A percentile compares a stretch with the other conserved stretches of the same genome.
Evolutionary conservation across 2,797 vertebrate genomes (phyloP).

Genomic region (Eulemur rubriventer): DNA sequence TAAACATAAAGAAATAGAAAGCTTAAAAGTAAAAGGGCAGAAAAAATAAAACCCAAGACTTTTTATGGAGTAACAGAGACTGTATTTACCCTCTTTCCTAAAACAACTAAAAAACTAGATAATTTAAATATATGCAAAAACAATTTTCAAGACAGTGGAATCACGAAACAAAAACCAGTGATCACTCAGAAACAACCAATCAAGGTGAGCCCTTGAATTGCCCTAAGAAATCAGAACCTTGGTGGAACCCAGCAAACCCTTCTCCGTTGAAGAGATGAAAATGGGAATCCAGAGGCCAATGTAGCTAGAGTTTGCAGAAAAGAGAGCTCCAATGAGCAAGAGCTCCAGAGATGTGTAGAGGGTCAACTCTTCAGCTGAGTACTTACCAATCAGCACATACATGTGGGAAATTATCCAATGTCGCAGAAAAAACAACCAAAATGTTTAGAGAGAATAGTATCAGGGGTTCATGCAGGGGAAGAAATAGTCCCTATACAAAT

Average conservation of each 20-base stretch:
- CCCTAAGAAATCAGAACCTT: background rate
- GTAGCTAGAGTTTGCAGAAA: background rate
- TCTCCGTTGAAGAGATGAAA: background rate
- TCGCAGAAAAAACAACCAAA: background rate
- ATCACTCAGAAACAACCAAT: background rate
- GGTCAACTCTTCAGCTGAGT: background rate
- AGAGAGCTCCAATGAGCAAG: background rate
- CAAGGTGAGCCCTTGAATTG: background rate
- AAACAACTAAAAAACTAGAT: background rate
- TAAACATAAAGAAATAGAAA: background rate
- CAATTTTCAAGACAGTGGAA: background rate
- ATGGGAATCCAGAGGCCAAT: background rate
- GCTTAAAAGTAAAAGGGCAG: background rate
- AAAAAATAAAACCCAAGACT: background rate
- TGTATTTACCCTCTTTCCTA: background rate
- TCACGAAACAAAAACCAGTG: background rate
- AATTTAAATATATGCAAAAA: background rate
- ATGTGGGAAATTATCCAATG: background rate
- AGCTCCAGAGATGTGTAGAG: background rate
- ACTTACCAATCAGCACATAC: background rate
- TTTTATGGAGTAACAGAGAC: background rate
- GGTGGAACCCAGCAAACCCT: background rate
- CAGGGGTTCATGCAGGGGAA: background rate
- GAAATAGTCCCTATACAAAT: background rate
- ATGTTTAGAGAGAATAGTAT: background rate